phyloP scores from a whole-genome alignment of 2,797 vertebrate genomes.

The Sebastes trivittatus region DNA sequence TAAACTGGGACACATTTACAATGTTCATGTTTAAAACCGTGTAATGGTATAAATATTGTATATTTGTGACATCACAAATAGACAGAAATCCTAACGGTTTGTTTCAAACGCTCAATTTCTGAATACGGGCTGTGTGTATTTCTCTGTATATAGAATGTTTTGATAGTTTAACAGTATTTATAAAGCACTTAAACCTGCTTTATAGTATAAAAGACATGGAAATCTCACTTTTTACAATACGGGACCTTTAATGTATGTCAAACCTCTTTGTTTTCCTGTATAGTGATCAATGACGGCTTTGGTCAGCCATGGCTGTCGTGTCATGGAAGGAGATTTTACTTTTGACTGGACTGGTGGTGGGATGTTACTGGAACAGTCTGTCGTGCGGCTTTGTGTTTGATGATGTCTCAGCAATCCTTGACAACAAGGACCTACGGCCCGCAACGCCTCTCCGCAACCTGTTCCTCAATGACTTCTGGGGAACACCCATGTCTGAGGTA shows the following conservation, averaged over 20 bases:
- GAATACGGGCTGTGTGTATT: too few species aligned
- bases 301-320: constrained; percentile 89
- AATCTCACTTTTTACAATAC: too few species aligned
- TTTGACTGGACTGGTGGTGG: constrained; percentile 90
- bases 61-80: too few species aligned
- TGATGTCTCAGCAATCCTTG: constrained; percentile 97
- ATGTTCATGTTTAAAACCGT: too few species aligned
- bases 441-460: constrained; percentile 92
- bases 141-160: too few species aligned
- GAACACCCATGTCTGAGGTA: constrained; percentile 98
- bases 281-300: constrained; percentile 83
- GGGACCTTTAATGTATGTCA: not conserved
- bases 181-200: too few species aligned
- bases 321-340: constrained; percentile 91
- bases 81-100: too few species aligned
- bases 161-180: too few species aligned
- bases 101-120: too few species aligned
- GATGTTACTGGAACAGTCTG: constrained; percentile 98
- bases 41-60: too few species aligned
- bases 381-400: constrained; percentile 98
- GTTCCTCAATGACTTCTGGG: constrained; percentile 99
- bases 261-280: not conserved
- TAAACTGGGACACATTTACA: too few species aligned
- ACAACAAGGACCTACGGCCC: constrained; percentile 98
- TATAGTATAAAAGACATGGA: too few species aligned